Conservation (phyloP, 2,113 vertebrate genomes). For the Podilymbus podiceps region DNA sequence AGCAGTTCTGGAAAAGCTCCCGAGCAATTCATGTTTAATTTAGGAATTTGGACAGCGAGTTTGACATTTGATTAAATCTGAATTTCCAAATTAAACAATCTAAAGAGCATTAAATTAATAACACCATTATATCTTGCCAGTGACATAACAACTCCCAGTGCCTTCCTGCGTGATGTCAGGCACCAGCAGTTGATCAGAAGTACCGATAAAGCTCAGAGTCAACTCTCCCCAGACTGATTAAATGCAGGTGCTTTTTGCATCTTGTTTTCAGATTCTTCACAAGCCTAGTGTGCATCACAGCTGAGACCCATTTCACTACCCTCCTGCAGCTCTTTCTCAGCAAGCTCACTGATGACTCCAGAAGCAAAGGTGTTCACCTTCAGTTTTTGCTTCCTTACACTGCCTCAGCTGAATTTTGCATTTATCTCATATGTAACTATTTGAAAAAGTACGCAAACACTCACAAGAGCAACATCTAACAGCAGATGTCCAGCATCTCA, state of each 20-base stretch:
- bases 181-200: neutral
- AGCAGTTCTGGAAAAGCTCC: slow-evolving; percentile 22
- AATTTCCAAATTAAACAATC: slow-evolving; percentile 35
- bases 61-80: slow-evolving; percentile 8
- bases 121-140: neutral
- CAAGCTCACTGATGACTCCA: neutral
- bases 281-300: neutral
- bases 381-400: neutral
- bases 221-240: neutral
- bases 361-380: neutral
- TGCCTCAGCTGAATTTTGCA: neutral
- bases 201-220: neutral
- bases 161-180: neutral
- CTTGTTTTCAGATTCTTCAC: neutral
- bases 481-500: neutral
- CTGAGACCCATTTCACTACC: neutral
- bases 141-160: neutral
- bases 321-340: neutral
- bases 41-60: slow-evolving; percentile 3
- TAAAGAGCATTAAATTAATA: slow-evolving; percentile 34
- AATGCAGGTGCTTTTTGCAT: neutral
- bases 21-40: slow-evolving; percentile 47
- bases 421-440: neutral
- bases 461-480: neutral
- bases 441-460: neutral